Base-by-base conservation (phyloP, 2,113 vertebrate genomes). In the Heliornis fulica region DNA sequence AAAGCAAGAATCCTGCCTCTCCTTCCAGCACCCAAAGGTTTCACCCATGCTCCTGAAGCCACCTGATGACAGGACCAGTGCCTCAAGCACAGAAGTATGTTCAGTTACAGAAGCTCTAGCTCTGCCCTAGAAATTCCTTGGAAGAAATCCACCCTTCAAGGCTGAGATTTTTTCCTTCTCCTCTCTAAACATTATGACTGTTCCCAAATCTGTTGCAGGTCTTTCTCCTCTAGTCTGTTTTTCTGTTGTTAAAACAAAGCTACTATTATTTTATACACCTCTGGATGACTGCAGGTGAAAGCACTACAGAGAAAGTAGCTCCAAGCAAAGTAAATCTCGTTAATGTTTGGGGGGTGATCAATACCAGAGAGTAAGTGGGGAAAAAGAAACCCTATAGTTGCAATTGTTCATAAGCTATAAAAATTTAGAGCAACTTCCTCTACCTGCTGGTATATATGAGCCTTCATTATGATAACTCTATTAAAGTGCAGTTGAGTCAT, bases 381-480 rank as follows among this genome's bases (percentile, higher is more conserved):
- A 22, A 46, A 46, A 0, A 59, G n/a, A 51, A 59, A 15, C 2
- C 0, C 1, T 28, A 5, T 19, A 53, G n/a, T 45, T 22, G 6
- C 25, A 83, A 34, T 4, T 43, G 26, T 36, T 75, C 23, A 2
- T 61, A 31, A 54, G 45, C 32, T 4, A 4, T 5, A 41, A 38
- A 54, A 36, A 34, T 20, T 22, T n/a, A 6, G 63, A 96, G 70
- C 48, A 75, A 23, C 61, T 41, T 63, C 78, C 74, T 80, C 48
- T 15, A 22, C 31, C n/a, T 45, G 31, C 1, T 60, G 61, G 45
- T 2, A 5, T 18, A 13, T 9, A n/a, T 51, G 77, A 61, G 7
- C 61, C 69, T 61, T 70, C 64, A 14, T 50, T 20, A 22, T 18
- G 15, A 50, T 7, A 87, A 22, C 77, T 89, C 64, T 1, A 81